Evolutionary conservation across 2,797 vertebrate genomes (phyloP).

Genomic region (Periparus ater): DNA sequence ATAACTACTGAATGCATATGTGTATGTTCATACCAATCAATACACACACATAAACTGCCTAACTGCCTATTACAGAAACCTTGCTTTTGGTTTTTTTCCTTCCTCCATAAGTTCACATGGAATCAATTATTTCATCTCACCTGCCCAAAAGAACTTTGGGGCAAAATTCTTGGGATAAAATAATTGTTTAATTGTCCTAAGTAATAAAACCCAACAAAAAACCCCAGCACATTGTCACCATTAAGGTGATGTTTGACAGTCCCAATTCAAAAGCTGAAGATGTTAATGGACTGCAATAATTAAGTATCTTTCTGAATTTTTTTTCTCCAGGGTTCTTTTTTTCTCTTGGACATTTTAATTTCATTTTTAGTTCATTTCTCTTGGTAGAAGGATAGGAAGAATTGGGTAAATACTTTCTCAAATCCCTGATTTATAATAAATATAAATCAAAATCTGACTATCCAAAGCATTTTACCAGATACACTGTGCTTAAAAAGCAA

Average conservation of each 20-base stretch:
- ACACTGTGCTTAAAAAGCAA: background rate
- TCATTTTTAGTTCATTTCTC: background rate
- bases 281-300: background rate
- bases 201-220: background rate
- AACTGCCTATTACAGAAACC: background rate
- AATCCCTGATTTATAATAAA: background rate
- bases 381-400: background rate
- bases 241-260: background rate
- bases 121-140: background rate
- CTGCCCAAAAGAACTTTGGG: background rate
- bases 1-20: background rate
- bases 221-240: background rate
- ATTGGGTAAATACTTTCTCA: background rate
- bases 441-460: background rate
- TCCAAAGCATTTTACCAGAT: background rate
- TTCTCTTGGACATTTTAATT: background rate
- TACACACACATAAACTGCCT: background rate
- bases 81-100: background rate
- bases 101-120: background rate
- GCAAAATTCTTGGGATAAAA: background rate
- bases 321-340: background rate
- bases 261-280: background rate
- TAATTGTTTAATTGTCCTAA: background rate
- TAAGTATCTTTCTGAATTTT: background rate
- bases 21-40: background rate